Evolutionary conservation across 2,797 vertebrate genomes (phyloP), one percentile per base, ranked within the genome.

Genomic region (Manis crassicaudata): DNA sequence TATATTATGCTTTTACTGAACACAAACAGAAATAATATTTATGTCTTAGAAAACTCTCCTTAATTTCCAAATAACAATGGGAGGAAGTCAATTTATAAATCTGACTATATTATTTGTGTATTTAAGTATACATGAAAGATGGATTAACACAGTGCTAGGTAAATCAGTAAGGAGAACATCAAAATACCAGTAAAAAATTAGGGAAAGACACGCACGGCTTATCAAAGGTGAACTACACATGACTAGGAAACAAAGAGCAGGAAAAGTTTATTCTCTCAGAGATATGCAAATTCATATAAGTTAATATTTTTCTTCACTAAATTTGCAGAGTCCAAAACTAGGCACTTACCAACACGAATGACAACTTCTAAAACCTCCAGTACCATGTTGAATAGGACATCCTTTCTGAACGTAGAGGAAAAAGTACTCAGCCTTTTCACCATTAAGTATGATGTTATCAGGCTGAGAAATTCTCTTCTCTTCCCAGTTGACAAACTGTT

Each of bases 11-110:
- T 80, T 3, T 93, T 80, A 80, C 25, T 87, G 54, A 81, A 50
- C n/a, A 84, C 62, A 81, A 92, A 68, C 0, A 94, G 52, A 95
- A 84, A 84, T 50, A 83, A 5, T 68, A 67, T 68, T 88, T 79
- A 37, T 56, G 37, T 83, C 37, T 82, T 90, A 90, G 68, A 80
- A 92, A 77, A 54, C 25, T 72, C 43, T 85, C 4, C 16, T 73
- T 17, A 58, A 70, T 46, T 88, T 93, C 81, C n/a, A 81, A 81
- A 50, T 90, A 80, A 80, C 40, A 80, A 37, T 7, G 25, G 25
- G 11, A 77, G 21, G 21, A 84, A 65, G 37, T 67, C 27, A 54
- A 58, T 67, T 58, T 85, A 80, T n/a, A 81, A 95, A 79, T 79
- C 1, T 72, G 56, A 84, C 23, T 43, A 77, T 23, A 14, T 73